Evolutionary conservation across 2,113 vertebrate species (phyloP).

Genomic region (Meriones unguiculatus): DNA sequence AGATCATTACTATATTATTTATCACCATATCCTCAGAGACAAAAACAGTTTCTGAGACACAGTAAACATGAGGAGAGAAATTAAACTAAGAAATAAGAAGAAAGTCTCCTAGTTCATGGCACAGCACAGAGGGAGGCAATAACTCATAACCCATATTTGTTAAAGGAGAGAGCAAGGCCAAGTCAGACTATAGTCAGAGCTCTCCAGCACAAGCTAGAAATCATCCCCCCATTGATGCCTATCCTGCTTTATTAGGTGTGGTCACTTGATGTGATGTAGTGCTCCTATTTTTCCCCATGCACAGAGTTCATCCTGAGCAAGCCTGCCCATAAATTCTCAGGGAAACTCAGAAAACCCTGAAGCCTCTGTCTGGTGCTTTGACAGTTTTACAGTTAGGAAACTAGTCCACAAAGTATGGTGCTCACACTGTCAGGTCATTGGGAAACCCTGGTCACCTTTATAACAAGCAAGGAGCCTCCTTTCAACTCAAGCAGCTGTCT

Average conservation of each 20-base stretch:
- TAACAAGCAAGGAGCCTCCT: background rate
- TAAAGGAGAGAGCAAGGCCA: background rate
- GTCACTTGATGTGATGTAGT: background rate
- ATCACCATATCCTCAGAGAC: background rate
- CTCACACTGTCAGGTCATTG: background rate
- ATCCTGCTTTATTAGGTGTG: background rate
- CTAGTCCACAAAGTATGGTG: background rate
- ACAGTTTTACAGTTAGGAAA: background rate
- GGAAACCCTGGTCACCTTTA: background rate
- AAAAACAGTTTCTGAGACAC: slow-evolving; percentile 1
- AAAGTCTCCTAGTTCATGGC: background rate
- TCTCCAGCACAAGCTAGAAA: background rate
- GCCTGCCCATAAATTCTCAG: background rate
- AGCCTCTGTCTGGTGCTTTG: background rate
- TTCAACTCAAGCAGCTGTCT: background rate
- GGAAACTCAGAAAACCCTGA: background rate
- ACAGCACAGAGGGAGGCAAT: background rate
- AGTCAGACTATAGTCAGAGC: background rate
- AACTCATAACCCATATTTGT: background rate
- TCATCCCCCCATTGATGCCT: background rate
- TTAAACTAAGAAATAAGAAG: background rate
- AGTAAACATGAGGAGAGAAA: background rate
- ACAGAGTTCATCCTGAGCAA: background rate
- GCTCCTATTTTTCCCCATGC: background rate
- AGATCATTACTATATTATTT: background rate